Evolutionary conservation across 2,888 invertebrate genomes (phyloP).

Genomic region (Nudaria mundana): DNA sequence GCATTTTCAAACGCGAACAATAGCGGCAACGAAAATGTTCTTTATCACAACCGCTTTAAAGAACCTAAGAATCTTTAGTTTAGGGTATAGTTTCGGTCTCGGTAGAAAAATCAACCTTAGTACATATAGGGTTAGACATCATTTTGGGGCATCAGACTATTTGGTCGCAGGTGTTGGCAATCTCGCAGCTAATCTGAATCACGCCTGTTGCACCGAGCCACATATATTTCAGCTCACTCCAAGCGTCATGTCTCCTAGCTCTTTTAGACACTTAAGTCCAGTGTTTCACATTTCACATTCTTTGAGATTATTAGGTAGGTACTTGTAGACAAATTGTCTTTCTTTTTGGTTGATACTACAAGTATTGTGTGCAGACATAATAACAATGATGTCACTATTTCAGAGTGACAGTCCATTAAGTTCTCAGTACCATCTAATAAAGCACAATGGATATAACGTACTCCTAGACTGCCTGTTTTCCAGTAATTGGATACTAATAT

Average conservation of each 20-base stretch:
- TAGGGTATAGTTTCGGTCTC: constrained; percentile 50
- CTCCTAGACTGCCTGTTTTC: constrained; percentile 40
- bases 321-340: constrained; percentile 6
- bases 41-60: constrained; percentile 50
- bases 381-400: constrained; percentile 26
- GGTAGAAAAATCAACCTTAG: constrained; percentile 34
- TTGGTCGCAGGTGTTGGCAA: constrained; percentile 63
- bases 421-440: constrained; percentile 65
- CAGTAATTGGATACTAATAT: constrained; percentile 53
- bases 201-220: constrained; percentile 63
- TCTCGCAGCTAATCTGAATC: constrained; percentile 63
- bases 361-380: constrained; percentile 10
- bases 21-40: constrained; percentile 53
- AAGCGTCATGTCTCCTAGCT: constrained; percentile 55
- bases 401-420: constrained; percentile 68
- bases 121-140: constrained; percentile 22
- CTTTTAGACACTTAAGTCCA: constrained; percentile 43
- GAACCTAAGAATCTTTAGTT: constrained; percentile 49
- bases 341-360: constrained; percentile 1
- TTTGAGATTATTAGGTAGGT: constrained; percentile 25
- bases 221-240: constrained; percentile 69
- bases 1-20: constrained; percentile 48
- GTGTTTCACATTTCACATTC: constrained; percentile 28
- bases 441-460: constrained; percentile 54
- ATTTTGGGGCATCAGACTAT: constrained; percentile 26